These are phyloP conservation scores for Cynaeus angustus DNA, from an alignment of 2,888 invertebrate species.

Conservation along the genomic window DNA sequence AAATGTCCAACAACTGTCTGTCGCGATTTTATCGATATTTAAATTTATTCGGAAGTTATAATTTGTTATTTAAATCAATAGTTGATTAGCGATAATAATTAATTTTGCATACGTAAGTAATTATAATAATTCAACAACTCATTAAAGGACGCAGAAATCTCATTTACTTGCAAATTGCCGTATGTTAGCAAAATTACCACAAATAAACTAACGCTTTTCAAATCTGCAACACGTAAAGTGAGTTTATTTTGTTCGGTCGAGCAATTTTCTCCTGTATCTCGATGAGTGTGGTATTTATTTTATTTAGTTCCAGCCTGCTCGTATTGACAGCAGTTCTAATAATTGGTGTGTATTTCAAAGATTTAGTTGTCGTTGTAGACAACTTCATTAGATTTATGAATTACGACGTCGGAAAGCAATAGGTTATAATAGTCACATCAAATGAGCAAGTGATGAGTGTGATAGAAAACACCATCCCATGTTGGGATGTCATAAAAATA, in stretches of 20 bases:
- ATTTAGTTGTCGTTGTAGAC: slow-evolving; percentile 14
- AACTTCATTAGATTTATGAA: slow-evolving; percentile 25
- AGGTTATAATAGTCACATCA: neutral
- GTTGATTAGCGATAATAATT: slow-evolving; percentile 25
- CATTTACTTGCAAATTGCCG: slow-evolving; percentile 22
- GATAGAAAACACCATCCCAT: slow-evolving; percentile 7
- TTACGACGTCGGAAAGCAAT: slow-evolving; percentile 6
- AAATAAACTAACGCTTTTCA: neutral
- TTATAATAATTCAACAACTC: slow-evolving; percentile 23
- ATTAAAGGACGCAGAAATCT: slow-evolving; percentile 21
- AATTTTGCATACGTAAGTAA: slow-evolving; percentile 26
- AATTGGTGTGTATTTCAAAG: neutral
- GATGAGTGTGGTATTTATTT: too few relatives aligned
- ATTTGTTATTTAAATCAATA: slow-evolving; percentile 18
- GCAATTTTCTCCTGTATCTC: too few relatives aligned
- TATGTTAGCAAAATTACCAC: neutral
- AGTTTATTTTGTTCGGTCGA: neutral
- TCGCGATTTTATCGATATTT: neutral
- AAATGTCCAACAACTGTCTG: neutral
- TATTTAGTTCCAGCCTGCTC: neutral
- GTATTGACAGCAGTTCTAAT: neutral
- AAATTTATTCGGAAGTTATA: neutral
- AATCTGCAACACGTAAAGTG: too few relatives aligned
- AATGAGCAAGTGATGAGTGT: slow-evolving; percentile 15
- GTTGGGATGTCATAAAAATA: slow-evolving; percentile 6